Base-by-base conservation (phyloP, 2,113 vertebrate genomes). In the Empidonax traillii region DNA sequence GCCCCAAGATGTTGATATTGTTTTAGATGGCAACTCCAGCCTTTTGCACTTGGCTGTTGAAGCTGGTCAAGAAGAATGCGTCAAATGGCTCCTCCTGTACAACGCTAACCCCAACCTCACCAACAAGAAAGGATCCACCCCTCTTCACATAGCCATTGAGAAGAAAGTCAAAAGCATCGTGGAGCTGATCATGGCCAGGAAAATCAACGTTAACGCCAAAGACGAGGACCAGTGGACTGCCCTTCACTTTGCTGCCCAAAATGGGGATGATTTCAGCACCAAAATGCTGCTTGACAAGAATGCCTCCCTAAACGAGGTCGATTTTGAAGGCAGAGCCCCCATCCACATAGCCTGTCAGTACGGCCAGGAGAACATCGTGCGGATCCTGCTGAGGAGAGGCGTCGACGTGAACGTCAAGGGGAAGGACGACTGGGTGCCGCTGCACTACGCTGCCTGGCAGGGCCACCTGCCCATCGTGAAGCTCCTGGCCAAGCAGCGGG, bases 151-250 rank as follows among this genome's bases (percentile, higher is more conserved):
- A 94, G 99, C 99, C 11, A 98, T 98, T 1, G 99, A 99, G 97
- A 98, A 97, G 87, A 98, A 98, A 74, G 91, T 98, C 20, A 99
- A 99, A 73, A 98, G 97, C 15, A 97, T 99, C 2, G 98, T 97
- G 6, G 99, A 99, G 93, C 98, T 99, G 37, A 98, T 99, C 73
- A 98, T 99, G 55, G 97, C 98, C 12, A 98, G 99, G 16, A 99
- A 99, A 96, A 98, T 98, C 94, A 99, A 99, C 4, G 96, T 99
- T 77, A 99, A 99, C 1, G 99, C 99, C 91, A 98, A 99, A 86
- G 99, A 99, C 1, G 99, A 99, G 88, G 99, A 99, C 97, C 99
- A 98, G 95, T 99, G 99, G 98, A 99, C 99, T 0, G 98, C 99
- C 24, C 98, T 99, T 79, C 99, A 99, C 97, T 99, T 99, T 55